Percentiles rank a stretch among this genome's conserved stretches.
These are phyloP conservation scores for Plebejus melissa DNA, from an alignment of 2,888 invertebrate species.

Conservation along the genomic window DNA sequence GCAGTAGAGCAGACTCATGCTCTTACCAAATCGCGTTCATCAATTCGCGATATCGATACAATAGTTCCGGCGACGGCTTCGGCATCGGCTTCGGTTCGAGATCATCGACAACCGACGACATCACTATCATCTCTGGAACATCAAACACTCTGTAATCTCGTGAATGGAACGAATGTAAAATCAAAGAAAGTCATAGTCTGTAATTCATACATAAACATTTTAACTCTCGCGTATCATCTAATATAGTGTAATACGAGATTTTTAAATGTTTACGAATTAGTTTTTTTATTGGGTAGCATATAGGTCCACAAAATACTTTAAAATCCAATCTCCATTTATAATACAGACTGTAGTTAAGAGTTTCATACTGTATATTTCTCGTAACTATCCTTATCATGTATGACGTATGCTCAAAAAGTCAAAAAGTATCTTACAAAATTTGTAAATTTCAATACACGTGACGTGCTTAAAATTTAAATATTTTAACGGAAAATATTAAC, in stretches of 20 bases:
- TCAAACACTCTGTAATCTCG: constrained; percentile 13
- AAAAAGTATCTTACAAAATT: neutral
- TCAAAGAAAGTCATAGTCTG: constrained; percentile 7
- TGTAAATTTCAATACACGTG: neutral
- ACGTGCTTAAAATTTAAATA: constrained; percentile 1
- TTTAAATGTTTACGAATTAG: neutral
- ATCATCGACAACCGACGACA: constrained; percentile 60
- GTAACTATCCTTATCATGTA: neutral
- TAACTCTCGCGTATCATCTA: neutral
- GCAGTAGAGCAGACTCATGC: constrained; percentile 18
- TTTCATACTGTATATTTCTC: neutral
- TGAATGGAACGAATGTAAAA: constrained; percentile 12
- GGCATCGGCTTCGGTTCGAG: constrained; percentile 53
- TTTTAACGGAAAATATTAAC: neutral
- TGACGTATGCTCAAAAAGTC: too few relatives aligned
- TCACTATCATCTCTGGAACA: constrained; percentile 65
- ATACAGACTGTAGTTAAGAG: neutral
- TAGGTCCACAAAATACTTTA: neutral
- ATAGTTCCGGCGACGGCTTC: constrained; percentile 55
- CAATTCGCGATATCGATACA: constrained; percentile 62
- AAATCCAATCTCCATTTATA: neutral
- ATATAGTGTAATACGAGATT: neutral
- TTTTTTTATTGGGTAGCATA: neutral
- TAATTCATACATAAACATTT: constrained; percentile 12
- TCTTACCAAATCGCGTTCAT: constrained; percentile 66